Evolutionary conservation across 2,888 invertebrate species (phyloP).

Genomic region (Microctonus hyperodae): DNA sequence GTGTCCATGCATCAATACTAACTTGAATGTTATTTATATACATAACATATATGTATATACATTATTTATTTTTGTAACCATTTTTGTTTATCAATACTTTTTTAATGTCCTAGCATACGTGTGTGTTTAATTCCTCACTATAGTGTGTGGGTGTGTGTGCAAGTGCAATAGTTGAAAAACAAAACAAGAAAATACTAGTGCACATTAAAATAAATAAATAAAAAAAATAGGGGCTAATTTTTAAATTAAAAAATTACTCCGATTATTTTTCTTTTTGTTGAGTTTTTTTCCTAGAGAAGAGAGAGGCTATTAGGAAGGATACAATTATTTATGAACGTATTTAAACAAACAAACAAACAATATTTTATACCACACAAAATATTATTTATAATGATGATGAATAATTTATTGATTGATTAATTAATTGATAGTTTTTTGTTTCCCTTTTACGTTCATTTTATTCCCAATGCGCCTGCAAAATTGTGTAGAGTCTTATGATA

Average conservation of each 20-base stretch:
- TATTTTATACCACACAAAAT: background rate
- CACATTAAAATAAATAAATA: too few species aligned
- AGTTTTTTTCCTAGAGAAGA: slow-evolving; percentile 9
- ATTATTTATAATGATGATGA: background rate
- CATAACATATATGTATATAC: background rate
- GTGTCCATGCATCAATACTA: background rate
- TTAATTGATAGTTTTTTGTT: background rate
- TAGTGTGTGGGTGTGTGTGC: background rate
- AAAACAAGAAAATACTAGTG: too few species aligned
- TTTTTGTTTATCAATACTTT: background rate
- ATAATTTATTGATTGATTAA: background rate
- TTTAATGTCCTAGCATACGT: background rate
- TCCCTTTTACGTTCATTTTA: background rate
- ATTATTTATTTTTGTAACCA: background rate
- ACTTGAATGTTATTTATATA: background rate
- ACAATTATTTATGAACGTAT: background rate
- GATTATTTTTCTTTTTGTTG: background rate
- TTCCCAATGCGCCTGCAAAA: slow-evolving; percentile 4
- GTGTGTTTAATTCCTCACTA: background rate
- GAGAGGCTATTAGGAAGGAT: background rate
- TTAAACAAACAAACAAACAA: background rate
- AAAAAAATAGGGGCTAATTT: background rate
- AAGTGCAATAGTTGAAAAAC: background rate
- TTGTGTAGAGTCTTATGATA: slow-evolving; percentile 57
- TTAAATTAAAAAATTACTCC: too few species aligned